Evolutionary conservation across 2,888 invertebrate genomes (phyloP).

Genomic region (Chrysodeixis includens): DNA sequence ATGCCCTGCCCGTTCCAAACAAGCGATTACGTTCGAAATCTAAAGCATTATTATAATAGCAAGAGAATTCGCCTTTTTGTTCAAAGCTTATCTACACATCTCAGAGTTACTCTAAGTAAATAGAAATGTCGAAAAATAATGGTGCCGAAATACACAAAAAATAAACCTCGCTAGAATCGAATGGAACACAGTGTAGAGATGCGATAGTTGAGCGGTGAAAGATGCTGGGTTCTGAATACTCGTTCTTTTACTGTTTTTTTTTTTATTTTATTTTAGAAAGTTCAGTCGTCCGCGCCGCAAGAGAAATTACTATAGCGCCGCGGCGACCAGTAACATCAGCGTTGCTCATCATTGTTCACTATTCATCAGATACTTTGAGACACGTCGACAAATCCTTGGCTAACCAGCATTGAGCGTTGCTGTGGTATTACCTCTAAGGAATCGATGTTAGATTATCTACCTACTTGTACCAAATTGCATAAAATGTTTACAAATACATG

Average conservation of each 20-base stretch:
- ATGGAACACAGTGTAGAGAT: slow-evolving; percentile 70
- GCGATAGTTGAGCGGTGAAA: slow-evolving; percentile 86
- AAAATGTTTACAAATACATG: slow-evolving; percentile 66
- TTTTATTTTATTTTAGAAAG: slow-evolving; percentile 88
- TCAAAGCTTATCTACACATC: slow-evolving; percentile 60
- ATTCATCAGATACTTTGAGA: slow-evolving; percentile 74
- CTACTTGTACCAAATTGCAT: slow-evolving; percentile 69
- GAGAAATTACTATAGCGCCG: slow-evolving; percentile 81
- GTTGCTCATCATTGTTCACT: slow-evolving; percentile 80
- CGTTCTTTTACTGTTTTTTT: slow-evolving; percentile 83
- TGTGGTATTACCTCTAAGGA: slow-evolving; percentile 49
- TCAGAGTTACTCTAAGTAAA: slow-evolving; percentile 49
- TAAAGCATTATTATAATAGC: slow-evolving; percentile 61
- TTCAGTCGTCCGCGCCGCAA: slow-evolving; percentile 83
- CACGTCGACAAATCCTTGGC: slow-evolving; percentile 36
- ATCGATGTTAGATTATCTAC: slow-evolving; percentile 65
- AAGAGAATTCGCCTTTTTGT: slow-evolving; percentile 50
- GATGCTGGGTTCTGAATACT: slow-evolving; percentile 84
- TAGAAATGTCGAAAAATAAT: slow-evolving; percentile 59
- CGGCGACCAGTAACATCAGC: slow-evolving; percentile 77
- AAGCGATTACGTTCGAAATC: slow-evolving; percentile 65
- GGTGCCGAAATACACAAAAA: slow-evolving; percentile 57
- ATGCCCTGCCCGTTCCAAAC: slow-evolving; percentile 61
- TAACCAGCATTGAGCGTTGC: background rate
- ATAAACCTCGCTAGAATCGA: slow-evolving; percentile 65